These are phyloP conservation scores for Drosophila nannoptera DNA, from an alignment of 1,140 invertebrate species.

Conservation along the genomic window DNA sequence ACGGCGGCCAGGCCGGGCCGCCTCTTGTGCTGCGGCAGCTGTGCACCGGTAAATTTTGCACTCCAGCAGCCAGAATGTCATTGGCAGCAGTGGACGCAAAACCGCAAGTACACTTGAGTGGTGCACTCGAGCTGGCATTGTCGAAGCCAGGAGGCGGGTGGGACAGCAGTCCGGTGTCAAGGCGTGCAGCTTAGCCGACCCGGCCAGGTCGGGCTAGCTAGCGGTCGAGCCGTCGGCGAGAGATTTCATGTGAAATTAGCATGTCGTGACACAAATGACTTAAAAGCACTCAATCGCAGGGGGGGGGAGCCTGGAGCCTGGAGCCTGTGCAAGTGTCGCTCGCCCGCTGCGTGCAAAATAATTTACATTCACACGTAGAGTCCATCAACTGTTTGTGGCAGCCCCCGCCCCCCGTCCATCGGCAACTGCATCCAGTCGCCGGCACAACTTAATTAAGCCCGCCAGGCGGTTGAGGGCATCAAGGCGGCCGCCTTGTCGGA, in stretches of 20 bases:
- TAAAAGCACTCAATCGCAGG: conserved; percentile 75
- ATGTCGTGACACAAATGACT: conserved; percentile 78
- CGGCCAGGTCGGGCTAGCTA: conserved; percentile 53
- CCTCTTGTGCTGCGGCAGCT: conserved; percentile 24
- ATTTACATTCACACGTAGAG: conserved; percentile 74
- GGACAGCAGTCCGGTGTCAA: conserved; percentile 30
- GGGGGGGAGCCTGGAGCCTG: conserved; percentile 3
- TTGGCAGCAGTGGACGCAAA: conserved; percentile 76
- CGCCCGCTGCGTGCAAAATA: conserved; percentile 73
- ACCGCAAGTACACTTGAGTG: conserved; percentile 78
- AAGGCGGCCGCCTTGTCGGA: conserved; percentile 40
- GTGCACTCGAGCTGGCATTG: conserved; percentile 75
- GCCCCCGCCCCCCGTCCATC: conserved; percentile 15
- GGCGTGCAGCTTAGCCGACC: conserved; percentile 63
- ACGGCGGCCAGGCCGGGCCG: conserved; percentile 15
- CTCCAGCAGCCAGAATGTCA: conserved; percentile 76
- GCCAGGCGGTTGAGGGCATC: conserved; percentile 36
- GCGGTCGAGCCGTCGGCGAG: conserved; percentile 65
- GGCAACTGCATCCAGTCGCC: conserved; percentile 19
- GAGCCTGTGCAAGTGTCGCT: conserved; percentile 67
- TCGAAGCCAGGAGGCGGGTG: conserved; percentile 15
- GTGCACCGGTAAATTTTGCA: conserved; percentile 75
- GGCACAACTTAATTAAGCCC: conserved; percentile 74
- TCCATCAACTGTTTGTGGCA: conserved; percentile 76
- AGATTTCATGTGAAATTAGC: conserved; percentile 78